A percentile compares a stretch with the other conserved stretches of the same genome.
phyloP scores from a whole-genome alignment of 2,888 invertebrate species.

The Ecdyonurus torrentis region DNA sequence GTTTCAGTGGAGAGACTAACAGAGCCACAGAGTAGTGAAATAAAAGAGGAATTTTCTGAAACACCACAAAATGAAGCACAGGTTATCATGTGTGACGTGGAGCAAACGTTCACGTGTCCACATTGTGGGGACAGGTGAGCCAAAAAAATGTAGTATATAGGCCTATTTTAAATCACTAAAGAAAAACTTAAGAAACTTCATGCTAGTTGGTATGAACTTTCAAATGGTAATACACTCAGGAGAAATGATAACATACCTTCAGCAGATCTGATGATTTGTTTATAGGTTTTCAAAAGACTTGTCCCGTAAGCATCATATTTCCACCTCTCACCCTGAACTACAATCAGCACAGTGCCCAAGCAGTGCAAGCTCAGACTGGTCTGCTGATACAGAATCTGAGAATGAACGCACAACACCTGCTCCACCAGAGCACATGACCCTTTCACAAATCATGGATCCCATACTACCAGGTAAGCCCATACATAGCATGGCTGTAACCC shows the following conservation, averaged over 20 bases:
- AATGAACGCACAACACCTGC: neutral
- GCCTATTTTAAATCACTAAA: no score
- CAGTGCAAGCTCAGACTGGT: neutral
- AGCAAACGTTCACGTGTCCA: neutral
- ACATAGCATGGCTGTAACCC: no score
- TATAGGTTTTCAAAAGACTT: neutral
- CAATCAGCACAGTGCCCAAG: neutral
- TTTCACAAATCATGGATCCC: neutral
- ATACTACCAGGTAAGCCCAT: constrained; percentile 1
- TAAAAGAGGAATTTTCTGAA: no score
- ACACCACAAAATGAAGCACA: no score
- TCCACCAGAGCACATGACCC: neutral
- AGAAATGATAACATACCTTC: no score
- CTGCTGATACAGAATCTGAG: neutral
- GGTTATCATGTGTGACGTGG: no score
- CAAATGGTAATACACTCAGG: no score
- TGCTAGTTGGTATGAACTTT: no score
- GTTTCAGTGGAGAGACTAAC: no score
- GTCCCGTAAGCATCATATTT: neutral
- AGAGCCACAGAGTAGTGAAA: no score
- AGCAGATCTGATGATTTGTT: no score
- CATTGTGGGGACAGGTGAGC: neutral
- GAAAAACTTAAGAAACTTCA: neutral
- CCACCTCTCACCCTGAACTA: neutral
- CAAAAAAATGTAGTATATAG: no score